Conservation (phyloP, 92 coral and sea anemone genomes). For the Paramuricea clavata region DNA sequence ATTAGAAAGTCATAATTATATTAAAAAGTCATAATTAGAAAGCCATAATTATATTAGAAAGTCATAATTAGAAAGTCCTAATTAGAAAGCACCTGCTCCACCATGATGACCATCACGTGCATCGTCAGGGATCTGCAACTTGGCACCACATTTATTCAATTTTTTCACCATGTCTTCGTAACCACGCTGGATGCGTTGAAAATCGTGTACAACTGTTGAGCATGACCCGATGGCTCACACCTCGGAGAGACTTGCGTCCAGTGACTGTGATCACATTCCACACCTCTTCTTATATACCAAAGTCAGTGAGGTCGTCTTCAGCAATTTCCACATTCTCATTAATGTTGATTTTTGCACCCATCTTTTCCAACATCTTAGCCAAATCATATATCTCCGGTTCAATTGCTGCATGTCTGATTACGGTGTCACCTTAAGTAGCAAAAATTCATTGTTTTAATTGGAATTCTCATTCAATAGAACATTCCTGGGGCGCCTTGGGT, state of each 20-base stretch:
- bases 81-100: too few species aligned
- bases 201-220: slow-evolving; percentile 41
- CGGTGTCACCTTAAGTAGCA: slow-evolving; percentile 39
- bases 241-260: slow-evolving; percentile 13
- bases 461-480: too few species aligned
- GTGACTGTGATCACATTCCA: slow-evolving; percentile 19
- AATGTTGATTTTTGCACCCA: slow-evolving; percentile 63
- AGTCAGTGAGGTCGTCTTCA: not conserved
- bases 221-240: slow-evolving; percentile 35
- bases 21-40: too few species aligned
- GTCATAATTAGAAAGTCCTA: too few species aligned
- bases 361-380: slow-evolving; percentile 42
- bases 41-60: too few species aligned
- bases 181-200: slow-evolving; percentile 69
- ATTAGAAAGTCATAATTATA: too few species aligned
- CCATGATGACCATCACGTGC: slow-evolving; percentile 14
- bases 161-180: slow-evolving; percentile 59
- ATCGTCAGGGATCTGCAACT: not conserved
- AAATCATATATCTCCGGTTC: slow-evolving; percentile 67
- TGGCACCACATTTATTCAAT: slow-evolving; percentile 20
- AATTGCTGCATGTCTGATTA: slow-evolving; percentile 58
- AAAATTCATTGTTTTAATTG: too few species aligned
- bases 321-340: not conserved
- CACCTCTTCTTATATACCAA: not conserved
- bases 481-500: too few species aligned